Evolutionary conservation across 2,797 vertebrate species (phyloP).

Genomic region (Platyrinchus mystaceus): DNA sequence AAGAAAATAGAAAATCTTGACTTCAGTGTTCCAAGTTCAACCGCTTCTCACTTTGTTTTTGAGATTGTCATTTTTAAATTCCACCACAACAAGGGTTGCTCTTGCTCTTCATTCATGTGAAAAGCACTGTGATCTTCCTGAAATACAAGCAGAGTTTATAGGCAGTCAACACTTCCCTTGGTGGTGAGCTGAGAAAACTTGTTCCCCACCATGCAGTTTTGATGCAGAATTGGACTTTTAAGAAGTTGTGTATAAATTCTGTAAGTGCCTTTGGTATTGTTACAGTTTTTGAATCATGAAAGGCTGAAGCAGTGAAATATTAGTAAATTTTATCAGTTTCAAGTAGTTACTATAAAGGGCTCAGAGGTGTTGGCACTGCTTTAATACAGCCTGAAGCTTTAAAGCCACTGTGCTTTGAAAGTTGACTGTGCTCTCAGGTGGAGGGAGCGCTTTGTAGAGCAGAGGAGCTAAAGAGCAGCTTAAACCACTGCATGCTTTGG

Average conservation of each 20-base stretch:
- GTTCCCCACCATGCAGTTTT: background rate
- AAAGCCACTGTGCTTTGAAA: rapidly evolving
- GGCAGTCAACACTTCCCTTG: background rate
- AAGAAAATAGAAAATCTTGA: background rate
- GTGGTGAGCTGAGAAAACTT: background rate
- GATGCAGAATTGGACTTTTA: background rate
- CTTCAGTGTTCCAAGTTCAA: background rate
- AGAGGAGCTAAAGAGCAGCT: background rate
- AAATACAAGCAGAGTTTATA: background rate
- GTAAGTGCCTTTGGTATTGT: background rate
- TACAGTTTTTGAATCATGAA: background rate
- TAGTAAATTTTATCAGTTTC: background rate
- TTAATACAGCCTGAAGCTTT: background rate
- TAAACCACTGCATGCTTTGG: background rate
- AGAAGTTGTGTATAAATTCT: background rate
- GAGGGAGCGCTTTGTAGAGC: rapidly evolving
- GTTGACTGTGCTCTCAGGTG: rapidly evolving
- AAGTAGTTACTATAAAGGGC: background rate
- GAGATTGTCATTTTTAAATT: background rate
- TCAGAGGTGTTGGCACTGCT: background rate
- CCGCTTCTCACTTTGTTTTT: background rate
- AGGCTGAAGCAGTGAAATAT: background rate
- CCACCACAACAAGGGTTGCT: background rate
- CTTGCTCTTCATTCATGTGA: background rate
- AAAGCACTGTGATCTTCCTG: background rate